phyloP scores from a whole-genome alignment of 2,797 vertebrate species.

The Platyrinchus mystaceus region DNA sequence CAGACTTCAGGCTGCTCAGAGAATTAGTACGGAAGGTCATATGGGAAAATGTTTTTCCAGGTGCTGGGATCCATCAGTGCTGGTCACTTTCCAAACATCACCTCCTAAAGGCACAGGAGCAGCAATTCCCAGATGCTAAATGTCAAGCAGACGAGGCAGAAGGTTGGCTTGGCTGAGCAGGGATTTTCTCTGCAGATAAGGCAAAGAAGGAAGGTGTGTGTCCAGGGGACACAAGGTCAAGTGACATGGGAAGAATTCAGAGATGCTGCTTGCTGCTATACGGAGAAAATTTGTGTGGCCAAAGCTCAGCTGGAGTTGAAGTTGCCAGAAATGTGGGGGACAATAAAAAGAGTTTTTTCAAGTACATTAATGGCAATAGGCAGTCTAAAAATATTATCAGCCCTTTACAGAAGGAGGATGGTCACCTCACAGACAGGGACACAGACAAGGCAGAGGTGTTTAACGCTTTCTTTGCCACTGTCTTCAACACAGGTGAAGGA shows the following conservation, averaged over 20 bases:
- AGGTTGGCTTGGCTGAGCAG: not conserved
- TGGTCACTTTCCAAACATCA: not conserved
- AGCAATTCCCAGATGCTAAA: not conserved
- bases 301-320: not conserved
- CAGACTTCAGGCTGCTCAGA: not conserved
- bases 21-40: not conserved
- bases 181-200: not conserved
- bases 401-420: not conserved
- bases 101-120: not conserved
- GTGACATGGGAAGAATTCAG: not conserved
- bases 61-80: not conserved
- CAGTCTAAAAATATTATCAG: not conserved
- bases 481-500: not conserved
- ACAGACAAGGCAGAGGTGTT: not conserved
- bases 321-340: not conserved
- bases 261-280: not conserved
- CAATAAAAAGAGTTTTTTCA: not conserved
- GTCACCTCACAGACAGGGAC: not conserved
- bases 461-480: not conserved
- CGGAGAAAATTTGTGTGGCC: no score
- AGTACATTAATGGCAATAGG: not conserved
- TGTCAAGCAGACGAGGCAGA: not conserved
- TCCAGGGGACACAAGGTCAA: not conserved
- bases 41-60: not conserved
- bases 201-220: not conserved